phyloP scores from a whole-genome alignment of 2,797 vertebrate genomes.

The Ctenosaura bakeri region DNA sequence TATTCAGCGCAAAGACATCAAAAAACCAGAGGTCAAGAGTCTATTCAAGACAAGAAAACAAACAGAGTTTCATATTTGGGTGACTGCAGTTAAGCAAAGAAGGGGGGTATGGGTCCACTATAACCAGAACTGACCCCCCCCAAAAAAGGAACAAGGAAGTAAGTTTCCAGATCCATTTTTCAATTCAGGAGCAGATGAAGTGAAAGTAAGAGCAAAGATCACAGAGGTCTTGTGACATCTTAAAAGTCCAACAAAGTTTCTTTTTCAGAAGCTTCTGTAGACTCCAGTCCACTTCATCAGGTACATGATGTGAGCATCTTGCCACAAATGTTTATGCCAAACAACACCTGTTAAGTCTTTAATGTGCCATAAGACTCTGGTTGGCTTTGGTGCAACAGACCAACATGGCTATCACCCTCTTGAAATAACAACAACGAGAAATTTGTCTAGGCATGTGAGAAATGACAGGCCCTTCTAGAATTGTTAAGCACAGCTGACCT shows the following conservation, averaged over 20 bases:
- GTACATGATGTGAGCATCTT: too few species aligned
- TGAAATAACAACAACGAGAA: neutral
- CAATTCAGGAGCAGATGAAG: too few species aligned
- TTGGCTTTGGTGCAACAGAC: too few species aligned
- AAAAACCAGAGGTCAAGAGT: conserved; percentile 93
- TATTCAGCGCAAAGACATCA: conserved; percentile 90
- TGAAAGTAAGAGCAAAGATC: neutral
- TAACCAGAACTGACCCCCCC: too few species aligned
- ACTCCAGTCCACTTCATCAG: too few species aligned
- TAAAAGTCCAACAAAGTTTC: too few species aligned
- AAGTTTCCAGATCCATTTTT: neutral
- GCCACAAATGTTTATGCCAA: neutral
- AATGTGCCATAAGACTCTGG: too few species aligned
- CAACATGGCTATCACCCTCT: too few species aligned
- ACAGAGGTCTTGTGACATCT: too few species aligned
- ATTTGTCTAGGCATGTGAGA: neutral
- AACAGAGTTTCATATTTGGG: neutral
- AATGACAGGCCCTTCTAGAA: neutral
- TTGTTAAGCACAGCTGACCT: neutral
- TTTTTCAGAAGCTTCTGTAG: too few species aligned
- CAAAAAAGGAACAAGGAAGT: neutral
- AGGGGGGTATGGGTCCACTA: neutral
- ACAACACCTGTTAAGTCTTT: neutral
- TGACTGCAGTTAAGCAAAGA: neutral
- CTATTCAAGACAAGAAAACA: conserved; percentile 69